Percentiles rank a stretch among this genome's conserved stretches.
phyloP scores from a whole-genome alignment of 2,797 vertebrate genomes.

The Lepus townsendii region DNA sequence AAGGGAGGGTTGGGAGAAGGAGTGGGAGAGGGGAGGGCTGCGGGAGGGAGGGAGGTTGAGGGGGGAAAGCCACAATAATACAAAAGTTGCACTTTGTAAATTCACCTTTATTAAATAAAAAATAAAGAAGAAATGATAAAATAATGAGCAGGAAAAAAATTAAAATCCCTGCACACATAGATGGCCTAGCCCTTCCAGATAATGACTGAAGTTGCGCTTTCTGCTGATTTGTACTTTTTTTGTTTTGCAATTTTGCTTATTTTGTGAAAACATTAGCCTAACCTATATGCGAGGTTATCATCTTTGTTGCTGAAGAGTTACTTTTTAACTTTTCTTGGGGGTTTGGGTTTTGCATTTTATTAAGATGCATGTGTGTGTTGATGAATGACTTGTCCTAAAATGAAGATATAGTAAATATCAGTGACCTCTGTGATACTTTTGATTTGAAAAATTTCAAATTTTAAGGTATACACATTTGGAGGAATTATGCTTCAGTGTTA shows the following conservation, averaged over 20 bases:
- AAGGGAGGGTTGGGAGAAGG: too few relatives aligned
- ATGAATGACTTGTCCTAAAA: neutral
- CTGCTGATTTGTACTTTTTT: neutral
- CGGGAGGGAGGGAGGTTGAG: too few relatives aligned
- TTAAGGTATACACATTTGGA: neutral
- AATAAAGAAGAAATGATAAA: conserved; percentile 20
- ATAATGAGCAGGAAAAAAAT: neutral
- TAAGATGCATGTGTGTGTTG: neutral
- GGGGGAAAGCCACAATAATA: too few relatives aligned
- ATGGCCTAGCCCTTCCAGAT: neutral
- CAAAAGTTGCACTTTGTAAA: too few relatives aligned
- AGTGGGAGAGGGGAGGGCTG: too few relatives aligned
- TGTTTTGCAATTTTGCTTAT: neutral
- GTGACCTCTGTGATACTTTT: neutral
- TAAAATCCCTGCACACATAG: neutral
- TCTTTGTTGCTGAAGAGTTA: neutral
- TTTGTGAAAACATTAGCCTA: neutral
- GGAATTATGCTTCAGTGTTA: neutral
- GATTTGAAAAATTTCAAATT: neutral
- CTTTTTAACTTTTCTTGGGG: neutral
- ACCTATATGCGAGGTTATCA: neutral
- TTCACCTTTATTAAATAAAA: too few relatives aligned
- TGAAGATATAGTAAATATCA: neutral
- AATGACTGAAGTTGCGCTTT: neutral
- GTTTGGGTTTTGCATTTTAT: conserved; percentile 1